A percentile compares a stretch with the other conserved stretches of the same genome.
Conservation (phyloP, 1,140 invertebrate genomes). For the Tetranychus urticae region DNA sequence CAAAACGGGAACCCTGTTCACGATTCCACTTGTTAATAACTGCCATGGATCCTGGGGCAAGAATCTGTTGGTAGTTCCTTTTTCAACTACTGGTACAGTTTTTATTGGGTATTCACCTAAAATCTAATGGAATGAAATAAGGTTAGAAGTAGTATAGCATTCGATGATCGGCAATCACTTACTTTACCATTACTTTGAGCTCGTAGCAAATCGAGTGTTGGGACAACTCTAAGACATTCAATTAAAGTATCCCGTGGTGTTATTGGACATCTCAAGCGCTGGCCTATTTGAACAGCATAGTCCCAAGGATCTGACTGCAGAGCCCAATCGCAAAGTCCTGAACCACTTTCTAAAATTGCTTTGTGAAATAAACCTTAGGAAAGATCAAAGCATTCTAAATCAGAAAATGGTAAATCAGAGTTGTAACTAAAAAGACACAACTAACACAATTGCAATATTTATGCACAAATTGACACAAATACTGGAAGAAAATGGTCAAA, state of each 20-base stretch:
- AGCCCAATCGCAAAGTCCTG: constrained; percentile 27
- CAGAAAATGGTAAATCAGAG: neutral
- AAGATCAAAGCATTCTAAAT: neutral
- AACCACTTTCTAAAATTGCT: constrained; percentile 31
- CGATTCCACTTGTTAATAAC: constrained; percentile 18
- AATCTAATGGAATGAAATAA: constrained; percentile 5
- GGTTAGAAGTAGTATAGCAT: neutral
- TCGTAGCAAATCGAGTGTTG: neutral
- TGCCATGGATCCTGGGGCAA: constrained; percentile 14
- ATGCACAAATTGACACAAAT: too few species aligned
- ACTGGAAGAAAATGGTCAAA: too few species aligned
- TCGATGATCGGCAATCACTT: neutral
- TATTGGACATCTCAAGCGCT: constrained; percentile 31
- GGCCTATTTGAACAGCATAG: constrained; percentile 34
- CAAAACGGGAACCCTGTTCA: constrained; percentile 30
- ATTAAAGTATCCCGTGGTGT: constrained; percentile 4
- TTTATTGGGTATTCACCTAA: constrained; percentile 13
- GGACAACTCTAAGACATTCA: neutral
- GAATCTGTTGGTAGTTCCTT: constrained; percentile 17
- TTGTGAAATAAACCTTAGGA: constrained; percentile 16
- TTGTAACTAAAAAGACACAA: neutral
- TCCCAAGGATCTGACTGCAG: constrained; percentile 30
- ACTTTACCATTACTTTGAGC: neutral
- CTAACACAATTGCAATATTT: too few species aligned
- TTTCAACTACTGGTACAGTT: constrained; percentile 11